These are phyloP conservation scores for Phalanger gymnotis DNA, from an alignment of 2,797 vertebrate genomes.

Conservation along the genomic window DNA sequence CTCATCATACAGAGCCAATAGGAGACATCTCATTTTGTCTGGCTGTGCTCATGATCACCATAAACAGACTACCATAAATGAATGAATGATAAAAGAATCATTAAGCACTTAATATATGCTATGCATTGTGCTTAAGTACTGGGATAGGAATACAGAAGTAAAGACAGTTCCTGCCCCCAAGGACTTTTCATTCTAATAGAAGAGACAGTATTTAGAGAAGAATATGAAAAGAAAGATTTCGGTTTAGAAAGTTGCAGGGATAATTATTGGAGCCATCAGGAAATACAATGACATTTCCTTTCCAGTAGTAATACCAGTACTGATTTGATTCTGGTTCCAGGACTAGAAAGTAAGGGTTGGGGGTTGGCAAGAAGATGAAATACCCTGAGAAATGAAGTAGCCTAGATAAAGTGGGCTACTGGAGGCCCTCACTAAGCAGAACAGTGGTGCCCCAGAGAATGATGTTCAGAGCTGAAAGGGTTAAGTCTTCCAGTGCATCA, in stretches of 20 bases:
- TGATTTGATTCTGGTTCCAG: neutral
- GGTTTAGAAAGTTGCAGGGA: neutral
- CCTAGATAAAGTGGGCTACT: neutral
- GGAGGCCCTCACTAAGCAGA: neutral
- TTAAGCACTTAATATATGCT: neutral
- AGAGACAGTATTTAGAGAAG: neutral
- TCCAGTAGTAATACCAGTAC: neutral
- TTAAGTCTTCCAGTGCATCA: neutral
- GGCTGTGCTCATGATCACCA: neutral
- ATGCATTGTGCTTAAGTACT: too few relatives aligned
- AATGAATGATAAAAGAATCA: neutral
- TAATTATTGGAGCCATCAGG: neutral
- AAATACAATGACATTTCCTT: neutral
- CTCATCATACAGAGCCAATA: neutral
- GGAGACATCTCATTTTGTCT: neutral
- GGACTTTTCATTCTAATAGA: neutral
- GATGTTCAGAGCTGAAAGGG: neutral
- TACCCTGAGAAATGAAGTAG: neutral
- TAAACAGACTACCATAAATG: neutral
- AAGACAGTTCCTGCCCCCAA: neutral
- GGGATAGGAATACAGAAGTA: neutral
- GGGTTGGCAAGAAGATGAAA: neutral
- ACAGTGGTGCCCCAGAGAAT: neutral
- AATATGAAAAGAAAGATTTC: neutral
- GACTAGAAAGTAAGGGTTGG: neutral